Evolutionary conservation across 1,140 invertebrate genomes (phyloP).

Genomic region (Sinonovacula constricta): DNA sequence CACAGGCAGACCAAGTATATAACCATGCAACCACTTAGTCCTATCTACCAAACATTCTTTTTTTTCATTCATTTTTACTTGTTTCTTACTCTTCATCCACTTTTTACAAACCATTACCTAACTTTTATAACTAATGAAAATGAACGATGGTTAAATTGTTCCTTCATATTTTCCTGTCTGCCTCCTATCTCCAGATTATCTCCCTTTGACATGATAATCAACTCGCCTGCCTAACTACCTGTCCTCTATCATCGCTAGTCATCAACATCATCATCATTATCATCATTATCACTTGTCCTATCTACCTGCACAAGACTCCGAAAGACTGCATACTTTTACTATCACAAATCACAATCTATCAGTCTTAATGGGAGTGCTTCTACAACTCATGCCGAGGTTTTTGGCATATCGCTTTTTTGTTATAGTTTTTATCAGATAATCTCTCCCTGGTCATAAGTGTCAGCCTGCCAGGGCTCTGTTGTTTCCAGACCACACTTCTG

Average conservation of each 20-base stretch:
- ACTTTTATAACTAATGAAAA: conserved; percentile 26
- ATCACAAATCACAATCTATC: conserved; percentile 37
- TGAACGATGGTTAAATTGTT: conserved; percentile 22
- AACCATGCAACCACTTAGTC: too few relatives aligned
- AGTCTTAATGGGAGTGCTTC: conserved; percentile 44
- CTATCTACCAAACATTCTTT: background rate
- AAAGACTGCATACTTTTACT: conserved; percentile 46
- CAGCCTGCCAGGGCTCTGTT: background rate
- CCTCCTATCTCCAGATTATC: conserved; percentile 40
- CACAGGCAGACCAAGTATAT: too few relatives aligned
- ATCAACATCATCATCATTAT: conserved; percentile 47
- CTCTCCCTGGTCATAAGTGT: background rate
- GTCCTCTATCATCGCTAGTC: conserved; percentile 36
- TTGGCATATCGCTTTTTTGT: conserved; percentile 24
- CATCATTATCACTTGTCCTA: conserved; percentile 44
- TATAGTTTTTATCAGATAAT: conserved; percentile 6
- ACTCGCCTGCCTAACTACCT: conserved; percentile 32
- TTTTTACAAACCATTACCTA: background rate
- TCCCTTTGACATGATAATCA: conserved; percentile 41
- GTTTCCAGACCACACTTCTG: background rate
- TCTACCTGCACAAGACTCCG: conserved; percentile 44
- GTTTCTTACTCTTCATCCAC: background rate
- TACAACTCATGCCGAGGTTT: conserved; percentile 18
- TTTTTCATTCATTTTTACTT: background rate
- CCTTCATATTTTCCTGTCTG: conserved; percentile 35